A percentile compares a stretch with the other conserved stretches of the same genome.
Evolutionary conservation across 2,113 vertebrate genomes (phyloP).

Genomic region (Platanista minor): DNA sequence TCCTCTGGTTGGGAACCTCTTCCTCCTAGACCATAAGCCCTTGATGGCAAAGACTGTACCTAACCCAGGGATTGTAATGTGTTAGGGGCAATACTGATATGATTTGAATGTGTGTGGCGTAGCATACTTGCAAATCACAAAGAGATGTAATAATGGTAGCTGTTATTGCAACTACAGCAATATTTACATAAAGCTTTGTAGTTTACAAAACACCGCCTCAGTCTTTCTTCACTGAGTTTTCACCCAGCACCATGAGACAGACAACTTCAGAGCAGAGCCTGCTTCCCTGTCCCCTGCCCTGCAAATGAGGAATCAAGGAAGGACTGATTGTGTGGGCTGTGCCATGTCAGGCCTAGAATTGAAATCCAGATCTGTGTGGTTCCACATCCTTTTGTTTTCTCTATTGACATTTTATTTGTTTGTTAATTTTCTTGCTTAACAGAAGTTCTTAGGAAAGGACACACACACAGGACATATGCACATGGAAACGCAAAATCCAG

Average conservation of each 20-base stretch:
- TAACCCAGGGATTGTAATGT: background rate
- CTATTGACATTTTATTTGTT: background rate
- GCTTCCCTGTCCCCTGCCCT: background rate
- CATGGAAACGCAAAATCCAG: background rate
- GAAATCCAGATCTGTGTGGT: background rate
- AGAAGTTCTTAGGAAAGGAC: background rate
- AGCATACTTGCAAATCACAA: background rate
- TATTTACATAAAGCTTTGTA: background rate
- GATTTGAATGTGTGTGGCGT: background rate
- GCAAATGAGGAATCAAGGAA: background rate
- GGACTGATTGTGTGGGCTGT: background rate
- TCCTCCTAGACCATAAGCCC: background rate
- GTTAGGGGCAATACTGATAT: background rate
- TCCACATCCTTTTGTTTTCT: background rate
- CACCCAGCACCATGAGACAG: background rate
- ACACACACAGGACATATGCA: background rate
- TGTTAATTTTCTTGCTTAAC: background rate
- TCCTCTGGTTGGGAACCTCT: background rate
- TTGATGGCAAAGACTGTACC: background rate
- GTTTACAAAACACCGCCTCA: background rate
- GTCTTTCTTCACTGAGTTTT: background rate
- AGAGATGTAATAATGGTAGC: background rate
- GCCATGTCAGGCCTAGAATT: background rate
- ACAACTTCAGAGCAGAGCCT: background rate
- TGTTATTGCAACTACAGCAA: background rate